Percentiles rank a stretch among this genome's conserved stretches.
phyloP scores from a whole-genome alignment of 1,140 invertebrate genomes.

The Heterodera carotae region DNA sequence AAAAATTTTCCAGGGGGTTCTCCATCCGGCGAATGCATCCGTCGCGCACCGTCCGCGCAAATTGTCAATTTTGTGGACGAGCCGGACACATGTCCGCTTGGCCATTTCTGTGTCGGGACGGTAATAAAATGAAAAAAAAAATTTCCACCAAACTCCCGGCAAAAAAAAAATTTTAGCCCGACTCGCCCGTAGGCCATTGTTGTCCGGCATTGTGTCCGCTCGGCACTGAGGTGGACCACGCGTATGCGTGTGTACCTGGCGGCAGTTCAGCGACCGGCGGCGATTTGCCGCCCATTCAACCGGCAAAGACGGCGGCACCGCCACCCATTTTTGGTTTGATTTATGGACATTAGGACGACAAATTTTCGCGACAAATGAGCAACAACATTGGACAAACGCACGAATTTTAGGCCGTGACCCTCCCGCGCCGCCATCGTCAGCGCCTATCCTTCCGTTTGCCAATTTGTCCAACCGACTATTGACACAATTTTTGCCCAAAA shows the following conservation, averaged over 20 bases:
- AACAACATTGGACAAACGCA: background rate
- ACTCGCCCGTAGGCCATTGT: constrained; percentile 63
- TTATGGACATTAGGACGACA: background rate
- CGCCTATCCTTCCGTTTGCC: background rate
- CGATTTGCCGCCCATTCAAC: background rate
- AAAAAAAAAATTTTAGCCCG: constrained; percentile 35
- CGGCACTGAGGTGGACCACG: constrained; percentile 43
- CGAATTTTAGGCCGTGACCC: constrained; percentile 37
- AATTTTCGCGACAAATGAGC: background rate
- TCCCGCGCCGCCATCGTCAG: constrained; percentile 21
- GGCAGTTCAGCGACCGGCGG: background rate
- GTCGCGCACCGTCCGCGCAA: constrained; percentile 45
- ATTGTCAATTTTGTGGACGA: constrained; percentile 53
- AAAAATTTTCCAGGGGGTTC: constrained; percentile 38
- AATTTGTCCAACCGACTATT: constrained; percentile 25
- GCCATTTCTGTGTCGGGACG: constrained; percentile 53
- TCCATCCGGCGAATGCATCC: constrained; percentile 53
- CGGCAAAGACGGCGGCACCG: constrained; percentile 19
- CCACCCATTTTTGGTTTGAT: constrained; percentile 29
- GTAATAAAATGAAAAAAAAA: background rate
- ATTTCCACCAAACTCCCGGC: too few relatives aligned
- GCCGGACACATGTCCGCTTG: constrained; percentile 57
- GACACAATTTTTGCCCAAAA: constrained; percentile 34
- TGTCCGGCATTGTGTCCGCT: constrained; percentile 62
- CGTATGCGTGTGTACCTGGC: constrained; percentile 47